Evolutionary conservation across 2,113 vertebrate species (phyloP).

Genomic region (Brachyhypopomus gauderio): DNA sequence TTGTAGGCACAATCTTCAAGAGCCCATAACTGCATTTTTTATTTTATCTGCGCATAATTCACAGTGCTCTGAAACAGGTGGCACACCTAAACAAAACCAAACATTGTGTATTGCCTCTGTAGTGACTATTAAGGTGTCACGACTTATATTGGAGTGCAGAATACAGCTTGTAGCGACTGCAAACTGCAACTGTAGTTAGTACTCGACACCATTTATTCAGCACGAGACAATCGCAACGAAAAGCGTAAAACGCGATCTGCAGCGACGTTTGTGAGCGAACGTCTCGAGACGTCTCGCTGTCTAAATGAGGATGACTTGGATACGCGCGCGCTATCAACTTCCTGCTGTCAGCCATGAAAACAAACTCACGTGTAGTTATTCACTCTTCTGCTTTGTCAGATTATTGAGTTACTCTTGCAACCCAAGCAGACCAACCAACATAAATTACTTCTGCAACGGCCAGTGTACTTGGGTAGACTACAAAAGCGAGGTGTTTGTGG

Average conservation of each 20-base stretch:
- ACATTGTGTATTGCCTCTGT: background rate
- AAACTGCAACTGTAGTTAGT: conserved; percentile 6
- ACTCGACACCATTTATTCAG: background rate
- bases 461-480: too few relatives aligned
- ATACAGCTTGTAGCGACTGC: conserved; percentile 3
- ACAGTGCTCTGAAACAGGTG: too few relatives aligned
- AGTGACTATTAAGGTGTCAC: background rate
- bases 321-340: conserved; percentile 55
- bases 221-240: too few relatives aligned
- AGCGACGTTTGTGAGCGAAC: too few relatives aligned
- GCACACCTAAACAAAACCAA: too few relatives aligned
- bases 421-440: background rate
- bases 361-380: conserved; percentile 74
- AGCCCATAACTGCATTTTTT: too few relatives aligned
- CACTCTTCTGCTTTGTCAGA: background rate
- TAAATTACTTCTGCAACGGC: background rate
- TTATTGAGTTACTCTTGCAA: too few relatives aligned
- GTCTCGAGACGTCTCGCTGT: too few relatives aligned
- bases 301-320: too few relatives aligned
- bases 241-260: too few relatives aligned
- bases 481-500: background rate
- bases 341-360: conserved; percentile 71
- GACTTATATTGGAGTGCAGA: background rate
- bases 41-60: too few relatives aligned
- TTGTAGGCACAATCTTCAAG: too few relatives aligned